Base-by-base conservation (phyloP, 2,888 invertebrate species). In the Anthophora plumipes region DNA sequence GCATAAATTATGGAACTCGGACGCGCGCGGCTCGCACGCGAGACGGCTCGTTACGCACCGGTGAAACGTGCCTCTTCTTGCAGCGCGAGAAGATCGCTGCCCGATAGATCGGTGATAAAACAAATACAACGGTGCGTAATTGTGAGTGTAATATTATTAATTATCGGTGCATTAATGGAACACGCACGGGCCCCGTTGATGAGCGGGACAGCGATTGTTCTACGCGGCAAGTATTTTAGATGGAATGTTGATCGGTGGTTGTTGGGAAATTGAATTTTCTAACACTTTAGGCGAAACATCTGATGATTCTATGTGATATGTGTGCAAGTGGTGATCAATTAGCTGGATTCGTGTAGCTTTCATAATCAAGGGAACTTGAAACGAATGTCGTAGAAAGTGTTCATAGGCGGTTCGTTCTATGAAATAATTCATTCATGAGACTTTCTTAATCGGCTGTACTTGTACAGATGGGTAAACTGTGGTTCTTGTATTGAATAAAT, bases 1-100 rank as follows among this genome's bases (percentile, higher is more conserved):
- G 72, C 68, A 74, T 85, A 85, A 85, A 85, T 85, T 85, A 83
- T 57, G 64, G 68, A 61, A 80, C 50, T 73, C 74, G 70, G 67
- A 70, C 72, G 69, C 68, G 22, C 70, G 48, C 61, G 68, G 69
- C 60, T 64, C 57, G 54, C 69, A 66, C 75, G 79, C 75, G 76
- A 54, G 78, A 79, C 69, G 66, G 61, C 77, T 75, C 77, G 75
- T 80, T 85, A 80, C 78, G 78, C 81, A 69, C 50, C 66, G 69
- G 43, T 75, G 84, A 84, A 76, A 81, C 72, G 80, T 71, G 63
- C 67, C 63, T 31, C 46, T 41, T 41, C 22, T 41, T n/a, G n/a
- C n/a, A n/a, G 25, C 69, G 39, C 4, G 17, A 7, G 54, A 60
- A 55, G 76, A 76, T 80, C 73, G 37, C 41, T 73, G 60, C 22